phyloP scores from a whole-genome alignment of 2,797 vertebrate genomes.

The Argentina silus region DNA sequence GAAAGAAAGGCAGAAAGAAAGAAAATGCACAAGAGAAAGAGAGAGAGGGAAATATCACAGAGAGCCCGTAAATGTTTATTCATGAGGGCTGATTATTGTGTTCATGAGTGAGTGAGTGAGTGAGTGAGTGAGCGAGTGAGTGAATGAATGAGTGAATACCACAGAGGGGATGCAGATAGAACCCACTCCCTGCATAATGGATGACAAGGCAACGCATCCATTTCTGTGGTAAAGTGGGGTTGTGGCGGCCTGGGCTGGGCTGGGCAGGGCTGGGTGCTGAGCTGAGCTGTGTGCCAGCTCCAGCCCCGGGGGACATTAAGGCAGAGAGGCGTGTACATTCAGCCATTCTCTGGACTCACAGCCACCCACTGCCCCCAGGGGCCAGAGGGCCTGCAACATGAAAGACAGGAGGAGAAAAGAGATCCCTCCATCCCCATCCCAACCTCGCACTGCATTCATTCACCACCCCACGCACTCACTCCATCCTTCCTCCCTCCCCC shows the following conservation, averaged over 20 bases:
- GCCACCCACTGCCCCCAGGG: background rate
- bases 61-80: background rate
- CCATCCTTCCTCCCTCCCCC: slow-evolving; percentile 32
- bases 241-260: slow-evolving; percentile 39
- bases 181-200: slow-evolving; percentile 28
- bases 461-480: slow-evolving; percentile 32
- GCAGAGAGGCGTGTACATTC: slow-evolving; percentile 67
- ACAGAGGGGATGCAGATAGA: background rate
- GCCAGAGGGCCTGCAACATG: background rate
- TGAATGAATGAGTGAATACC: slow-evolving; percentile 20
- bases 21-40: slow-evolving; percentile 44
- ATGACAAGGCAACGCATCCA: slow-evolving; percentile 49
- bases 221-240: slow-evolving; percentile 43
- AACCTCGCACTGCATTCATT: slow-evolving; percentile 26
- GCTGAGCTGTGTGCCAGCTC: slow-evolving; percentile 29
- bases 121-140: slow-evolving; percentile 41
- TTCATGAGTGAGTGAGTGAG: slow-evolving; percentile 38
- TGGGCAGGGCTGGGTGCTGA: slow-evolving; percentile 44
- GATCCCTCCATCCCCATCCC: slow-evolving; percentile 36
- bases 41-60: slow-evolving; percentile 11
- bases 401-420: slow-evolving; percentile 4
- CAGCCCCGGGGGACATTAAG: slow-evolving; percentile 75
- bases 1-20: too few relatives aligned
- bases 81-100: slow-evolving; percentile 8
- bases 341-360: slow-evolving; percentile 64